phyloP scores from a whole-genome alignment of 2,797 vertebrate genomes.

The Melanotaenia boesemani region DNA sequence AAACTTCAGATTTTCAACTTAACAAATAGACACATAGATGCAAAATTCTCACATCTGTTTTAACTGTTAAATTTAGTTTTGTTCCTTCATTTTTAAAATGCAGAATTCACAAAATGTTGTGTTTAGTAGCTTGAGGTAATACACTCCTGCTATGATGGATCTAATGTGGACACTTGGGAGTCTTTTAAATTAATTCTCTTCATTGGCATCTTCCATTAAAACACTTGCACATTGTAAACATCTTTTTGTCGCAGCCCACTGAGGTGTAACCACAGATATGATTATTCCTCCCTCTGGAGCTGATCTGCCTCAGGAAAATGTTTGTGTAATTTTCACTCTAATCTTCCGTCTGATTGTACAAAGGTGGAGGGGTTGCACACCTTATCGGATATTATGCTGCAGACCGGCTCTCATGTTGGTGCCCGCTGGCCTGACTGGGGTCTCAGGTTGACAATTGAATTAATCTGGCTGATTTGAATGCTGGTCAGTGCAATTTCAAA shows the following conservation, averaged over 20 bases:
- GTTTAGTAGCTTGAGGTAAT: neutral
- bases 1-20: no score
- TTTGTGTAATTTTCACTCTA: slow-evolving; percentile 30
- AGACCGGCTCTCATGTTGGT: slow-evolving; percentile 3
- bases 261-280: slow-evolving; percentile 19
- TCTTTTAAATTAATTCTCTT: slow-evolving; percentile 11
- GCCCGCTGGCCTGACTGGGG: neutral
- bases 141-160: neutral
- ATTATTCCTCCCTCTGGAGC: slow-evolving; percentile 35
- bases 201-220: slow-evolving; percentile 11
- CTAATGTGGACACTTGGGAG: neutral
- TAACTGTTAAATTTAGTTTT: neutral
- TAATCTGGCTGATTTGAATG: slow-evolving; percentile 63
- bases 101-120: neutral
- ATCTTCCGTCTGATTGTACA: slow-evolving; percentile 9
- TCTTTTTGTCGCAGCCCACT: slow-evolving; percentile 17
- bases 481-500: slow-evolving; percentile 64
- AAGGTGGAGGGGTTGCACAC: neutral
- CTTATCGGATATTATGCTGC: slow-evolving; percentile 25
- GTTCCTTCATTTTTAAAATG: neutral
- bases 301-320: slow-evolving; percentile 15
- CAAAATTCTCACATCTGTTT: no score
- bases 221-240: slow-evolving; percentile 11
- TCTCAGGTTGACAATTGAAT: slow-evolving; percentile 68
- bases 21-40: no score